These are phyloP conservation scores for Neolamprologus modestus DNA, from an alignment of 2,113 vertebrate species.

Conservation along the genomic window DNA sequence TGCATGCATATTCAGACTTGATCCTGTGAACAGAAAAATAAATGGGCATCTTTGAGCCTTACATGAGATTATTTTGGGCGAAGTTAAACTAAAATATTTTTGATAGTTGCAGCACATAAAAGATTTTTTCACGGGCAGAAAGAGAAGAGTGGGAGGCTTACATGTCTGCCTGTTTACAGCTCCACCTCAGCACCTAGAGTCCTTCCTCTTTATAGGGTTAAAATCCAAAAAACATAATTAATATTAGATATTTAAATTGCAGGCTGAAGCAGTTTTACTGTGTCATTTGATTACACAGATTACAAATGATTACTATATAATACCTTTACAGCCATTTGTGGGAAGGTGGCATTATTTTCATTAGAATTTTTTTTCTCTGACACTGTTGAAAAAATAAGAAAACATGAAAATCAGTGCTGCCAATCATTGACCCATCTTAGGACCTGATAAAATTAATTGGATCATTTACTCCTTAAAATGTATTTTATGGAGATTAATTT, in stretches of 20 bases:
- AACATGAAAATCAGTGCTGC: rapidly evolving
- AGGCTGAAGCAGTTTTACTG: background rate
- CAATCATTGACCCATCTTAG: background rate
- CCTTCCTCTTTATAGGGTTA: background rate
- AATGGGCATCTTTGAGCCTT: background rate
- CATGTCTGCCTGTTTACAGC: background rate
- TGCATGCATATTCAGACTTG: background rate
- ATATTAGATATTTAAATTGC: background rate
- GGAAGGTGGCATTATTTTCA: background rate
- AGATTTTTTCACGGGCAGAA: background rate
- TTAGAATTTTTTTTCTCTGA: background rate
- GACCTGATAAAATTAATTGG: background rate
- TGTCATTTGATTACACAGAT: background rate
- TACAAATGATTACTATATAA: background rate
- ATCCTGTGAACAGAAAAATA: background rate
- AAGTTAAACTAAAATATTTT: background rate
- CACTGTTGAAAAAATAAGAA: background rate
- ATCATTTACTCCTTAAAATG: background rate
- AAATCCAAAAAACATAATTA: background rate
- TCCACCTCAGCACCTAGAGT: background rate
- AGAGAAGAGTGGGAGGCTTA: background rate
- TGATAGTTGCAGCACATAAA: background rate
- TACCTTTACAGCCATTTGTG: background rate
- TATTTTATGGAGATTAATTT: background rate
- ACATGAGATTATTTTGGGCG: background rate